Evolutionary conservation across 2,113 vertebrate species (phyloP), one percentile per base, ranked within the genome.

Genomic region (Sinocyclocheilus rhinocerous): DNA sequence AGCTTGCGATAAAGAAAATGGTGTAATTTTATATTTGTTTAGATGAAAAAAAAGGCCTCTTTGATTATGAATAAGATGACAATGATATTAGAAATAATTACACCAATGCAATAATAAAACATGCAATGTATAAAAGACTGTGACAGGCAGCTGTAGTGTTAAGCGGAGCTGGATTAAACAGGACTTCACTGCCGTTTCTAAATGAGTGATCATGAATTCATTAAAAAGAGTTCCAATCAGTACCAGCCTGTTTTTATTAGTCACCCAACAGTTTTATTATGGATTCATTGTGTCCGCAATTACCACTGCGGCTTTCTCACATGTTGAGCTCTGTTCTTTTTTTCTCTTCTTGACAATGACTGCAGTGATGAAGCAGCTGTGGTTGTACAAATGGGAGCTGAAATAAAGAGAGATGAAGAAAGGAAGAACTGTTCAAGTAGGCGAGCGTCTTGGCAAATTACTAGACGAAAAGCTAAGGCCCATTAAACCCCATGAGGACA

Each of bases 221-320:
- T 90, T 93, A 91, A 91, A 93, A 83, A 90, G 88, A 92, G 92
- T 92, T 90, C 83, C 87, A 92, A 90, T 91, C 88, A 91, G 87
- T 81, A 88, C 81, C 52, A 69, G 89, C 86, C 85, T 87, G 86
- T 84, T 87, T 93, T 92, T 88, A 90, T 92, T 92, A 91, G 83
- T 92, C 92, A 90, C 81, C 90, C 82, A 87, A 82, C 85, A 87
- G 87, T 90, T 92, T 90, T 91, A 87, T 90, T 84, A 89, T 87
- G 33, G 76, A 89, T 92, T 86, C 87, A 89, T 88, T 89, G 85
- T 84, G 87, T 89, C 86, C 89, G 83, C 83, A 89, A 89, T 90
- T 85, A 89, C 84, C 72, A 26, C 79, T 84, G 80, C 24, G 63
- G 85, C 57, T 81, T 81, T 72, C 72, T 81, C 36, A 59, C 39